A percentile compares a stretch with the other conserved stretches of the same genome.
These are phyloP conservation scores for Mythimna albipuncta DNA, from an alignment of 2,888 invertebrate genomes.

Conservation along the genomic window DNA sequence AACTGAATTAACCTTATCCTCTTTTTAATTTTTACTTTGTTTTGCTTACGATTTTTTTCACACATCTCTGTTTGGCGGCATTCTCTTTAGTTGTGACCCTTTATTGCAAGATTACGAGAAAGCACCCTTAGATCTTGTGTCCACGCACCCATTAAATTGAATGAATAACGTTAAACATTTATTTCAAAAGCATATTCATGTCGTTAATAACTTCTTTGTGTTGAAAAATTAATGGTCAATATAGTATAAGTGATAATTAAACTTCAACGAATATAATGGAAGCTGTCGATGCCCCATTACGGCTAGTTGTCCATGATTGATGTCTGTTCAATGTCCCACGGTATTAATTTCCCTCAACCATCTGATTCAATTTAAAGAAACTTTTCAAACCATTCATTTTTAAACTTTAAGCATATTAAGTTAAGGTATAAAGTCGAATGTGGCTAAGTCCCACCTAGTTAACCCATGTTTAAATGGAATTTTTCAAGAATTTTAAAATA, in stretches of 20 bases:
- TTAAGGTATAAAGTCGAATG: constrained; percentile 31
- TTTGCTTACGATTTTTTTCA: constrained; percentile 13
- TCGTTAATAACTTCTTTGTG: constrained; percentile 56
- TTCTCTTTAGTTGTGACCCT: constrained; percentile 6
- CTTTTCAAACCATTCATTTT: constrained; percentile 15
- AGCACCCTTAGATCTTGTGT: constrained; percentile 24
- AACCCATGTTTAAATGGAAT: constrained; percentile 28
- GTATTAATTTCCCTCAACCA: constrained; percentile 54
- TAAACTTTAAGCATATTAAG: background rate
- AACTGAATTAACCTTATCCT: background rate
- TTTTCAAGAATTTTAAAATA: constrained; percentile 50
- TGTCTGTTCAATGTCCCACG: constrained; percentile 54
- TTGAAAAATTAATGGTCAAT: constrained; percentile 46
- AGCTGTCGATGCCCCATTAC: constrained; percentile 64
- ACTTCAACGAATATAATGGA: constrained; percentile 60
- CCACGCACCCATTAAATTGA: constrained; percentile 37
- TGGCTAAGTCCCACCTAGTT: constrained; percentile 6
- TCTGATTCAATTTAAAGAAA: constrained; percentile 47
- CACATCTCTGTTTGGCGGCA: constrained; percentile 14
- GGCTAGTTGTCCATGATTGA: constrained; percentile 64
- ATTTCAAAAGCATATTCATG: constrained; percentile 31
- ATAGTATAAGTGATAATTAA: constrained; percentile 59
- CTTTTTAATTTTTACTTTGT: background rate
- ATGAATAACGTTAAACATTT: constrained; percentile 40
- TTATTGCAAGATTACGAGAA: constrained; percentile 26